phyloP scores from a whole-genome alignment of 2,888 invertebrate species.

The Fragum whitleyi region DNA sequence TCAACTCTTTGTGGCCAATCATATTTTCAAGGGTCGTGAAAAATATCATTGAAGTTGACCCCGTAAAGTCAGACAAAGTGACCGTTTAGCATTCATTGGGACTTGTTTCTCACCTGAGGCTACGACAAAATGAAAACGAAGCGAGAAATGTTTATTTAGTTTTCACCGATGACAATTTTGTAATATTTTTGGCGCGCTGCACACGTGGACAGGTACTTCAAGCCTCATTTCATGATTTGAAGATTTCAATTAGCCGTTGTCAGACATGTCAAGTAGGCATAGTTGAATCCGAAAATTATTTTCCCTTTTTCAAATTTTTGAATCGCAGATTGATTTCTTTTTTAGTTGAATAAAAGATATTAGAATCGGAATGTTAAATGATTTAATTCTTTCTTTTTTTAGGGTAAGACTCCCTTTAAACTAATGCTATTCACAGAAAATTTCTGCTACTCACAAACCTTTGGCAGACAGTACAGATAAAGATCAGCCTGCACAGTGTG shows the following conservation, averaged over 20 bases:
- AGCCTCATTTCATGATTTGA: slow-evolving; percentile 51
- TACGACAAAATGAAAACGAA: neutral
- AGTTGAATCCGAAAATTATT: neutral
- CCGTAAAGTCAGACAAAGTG: slow-evolving; percentile 33
- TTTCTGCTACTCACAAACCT: too few species aligned
- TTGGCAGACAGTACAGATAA: too few species aligned
- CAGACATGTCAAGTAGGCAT: neutral
- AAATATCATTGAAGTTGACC: slow-evolving; percentile 63
- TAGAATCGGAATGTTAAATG: too few species aligned
- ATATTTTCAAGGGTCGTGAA: slow-evolving; percentile 28
- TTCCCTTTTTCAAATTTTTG: neutral
- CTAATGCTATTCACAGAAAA: too few species aligned
- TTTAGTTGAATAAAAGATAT: too few species aligned
- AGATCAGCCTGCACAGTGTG: too few species aligned
- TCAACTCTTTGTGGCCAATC: slow-evolving; percentile 7
- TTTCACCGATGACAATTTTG: slow-evolving; percentile 34
- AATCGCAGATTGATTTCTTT: too few species aligned
- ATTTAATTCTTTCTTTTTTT: too few species aligned
- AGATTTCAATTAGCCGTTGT: slow-evolving; percentile 38
- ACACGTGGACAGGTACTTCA: slow-evolving; percentile 42
- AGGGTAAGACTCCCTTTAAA: too few species aligned
- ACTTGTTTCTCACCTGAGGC: slow-evolving; percentile 49
- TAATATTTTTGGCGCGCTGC: slow-evolving; percentile 50
- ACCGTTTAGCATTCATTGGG: slow-evolving; percentile 52
- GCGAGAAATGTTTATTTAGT: slow-evolving; percentile 41